Conservation (phyloP, 2,113 vertebrate species). For the Clupea harengus region DNA sequence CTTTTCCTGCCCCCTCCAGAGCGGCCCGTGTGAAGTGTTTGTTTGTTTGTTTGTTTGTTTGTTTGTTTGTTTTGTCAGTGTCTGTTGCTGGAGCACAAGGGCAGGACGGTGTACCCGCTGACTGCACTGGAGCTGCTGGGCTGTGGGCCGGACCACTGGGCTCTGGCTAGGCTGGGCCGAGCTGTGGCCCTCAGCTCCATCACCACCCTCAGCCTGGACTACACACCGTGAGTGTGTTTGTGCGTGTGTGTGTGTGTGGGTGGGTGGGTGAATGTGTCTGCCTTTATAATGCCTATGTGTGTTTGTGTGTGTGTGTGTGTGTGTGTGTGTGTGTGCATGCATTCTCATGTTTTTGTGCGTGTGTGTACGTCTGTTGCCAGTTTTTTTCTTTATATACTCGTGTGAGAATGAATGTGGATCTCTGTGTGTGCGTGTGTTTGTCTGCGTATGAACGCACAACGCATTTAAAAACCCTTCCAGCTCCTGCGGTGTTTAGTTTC, state of each 20-base stretch:
- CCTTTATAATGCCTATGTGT: not conserved
- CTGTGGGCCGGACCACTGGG: constrained; percentile 56
- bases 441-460: no score
- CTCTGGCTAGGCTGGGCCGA: constrained; percentile 51
- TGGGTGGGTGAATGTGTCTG: not conserved
- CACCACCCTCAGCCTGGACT: constrained; percentile 57
- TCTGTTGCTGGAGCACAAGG: constrained; percentile 56
- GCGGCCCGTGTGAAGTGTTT: not conserved
- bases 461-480: no score
- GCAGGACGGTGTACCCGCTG: constrained; percentile 48
- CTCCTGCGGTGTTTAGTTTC: no score
- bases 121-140: constrained; percentile 50
- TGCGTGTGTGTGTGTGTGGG: not conserved
- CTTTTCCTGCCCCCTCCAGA: no score
- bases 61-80: constrained; percentile 44
- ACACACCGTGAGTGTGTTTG: constrained; percentile 58
- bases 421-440: no score
- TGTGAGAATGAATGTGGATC: no score
- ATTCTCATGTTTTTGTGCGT: no score
- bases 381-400: no score
- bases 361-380: no score
- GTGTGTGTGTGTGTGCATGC: no score
- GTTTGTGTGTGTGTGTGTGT: no score
- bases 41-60: no score
- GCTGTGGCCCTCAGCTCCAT: constrained; percentile 54